A percentile compares a stretch with the other conserved stretches of the same genome.
Evolutionary conservation across 2,797 vertebrate genomes (phyloP).

Genomic region (Melanotaenia boesemani): DNA sequence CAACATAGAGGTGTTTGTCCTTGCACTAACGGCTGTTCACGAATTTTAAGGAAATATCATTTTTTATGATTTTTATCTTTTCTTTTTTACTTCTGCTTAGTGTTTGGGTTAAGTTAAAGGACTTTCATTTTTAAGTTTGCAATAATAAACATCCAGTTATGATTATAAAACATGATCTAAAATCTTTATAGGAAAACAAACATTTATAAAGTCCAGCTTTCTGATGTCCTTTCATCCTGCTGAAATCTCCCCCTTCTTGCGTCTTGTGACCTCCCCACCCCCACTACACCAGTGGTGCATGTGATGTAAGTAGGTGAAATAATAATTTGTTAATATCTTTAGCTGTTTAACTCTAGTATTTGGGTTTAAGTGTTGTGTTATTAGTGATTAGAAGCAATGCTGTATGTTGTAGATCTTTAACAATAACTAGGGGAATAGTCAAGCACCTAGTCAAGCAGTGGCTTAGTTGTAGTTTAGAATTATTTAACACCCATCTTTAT

Average conservation of each 20-base stretch:
- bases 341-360: not conserved
- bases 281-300: too few species aligned
- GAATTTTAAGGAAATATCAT: not conserved
- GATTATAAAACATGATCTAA: not conserved
- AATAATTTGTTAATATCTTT: too few species aligned
- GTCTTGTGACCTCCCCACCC: not conserved
- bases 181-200: not conserved
- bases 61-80: not conserved
- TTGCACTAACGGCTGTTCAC: not conserved
- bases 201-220: not conserved
- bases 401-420: not conserved
- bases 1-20: not conserved
- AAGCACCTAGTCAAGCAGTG: not conserved
- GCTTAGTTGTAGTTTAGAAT: not conserved
- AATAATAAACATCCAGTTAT: not conserved
- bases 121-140: not conserved
- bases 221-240: not conserved
- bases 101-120: not conserved
- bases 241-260: not conserved
- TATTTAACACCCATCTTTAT: not conserved
- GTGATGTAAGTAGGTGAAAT: not conserved
- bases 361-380: not conserved
- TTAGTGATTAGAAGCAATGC: not conserved
- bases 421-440: not conserved
- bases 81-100: not conserved